A percentile compares a stretch with the other conserved stretches of the same genome.
Evolutionary conservation across 2,888 invertebrate species (phyloP).

Genomic region (Andricus curvator): DNA sequence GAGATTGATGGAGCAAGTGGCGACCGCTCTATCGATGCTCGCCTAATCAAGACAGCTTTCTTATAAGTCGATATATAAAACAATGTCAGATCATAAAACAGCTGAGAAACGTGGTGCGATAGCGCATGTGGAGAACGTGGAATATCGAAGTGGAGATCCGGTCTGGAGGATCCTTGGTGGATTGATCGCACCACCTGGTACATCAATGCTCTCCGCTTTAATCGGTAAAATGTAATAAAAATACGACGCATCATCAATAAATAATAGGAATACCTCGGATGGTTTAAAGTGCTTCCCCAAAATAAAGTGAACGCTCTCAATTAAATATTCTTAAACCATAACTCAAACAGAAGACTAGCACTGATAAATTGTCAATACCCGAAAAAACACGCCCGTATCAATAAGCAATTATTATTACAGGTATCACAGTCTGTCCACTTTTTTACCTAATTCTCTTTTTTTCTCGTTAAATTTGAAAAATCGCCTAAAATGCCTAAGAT

Average conservation of each 20-base stretch:
- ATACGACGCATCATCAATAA: background rate
- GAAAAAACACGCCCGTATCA: background rate
- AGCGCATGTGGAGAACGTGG: slow-evolving; percentile 58
- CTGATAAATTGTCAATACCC: background rate
- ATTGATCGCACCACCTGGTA: slow-evolving; percentile 57
- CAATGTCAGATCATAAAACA: slow-evolving; percentile 48
- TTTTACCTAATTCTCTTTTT: too few relatives aligned
- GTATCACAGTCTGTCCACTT: too few relatives aligned
- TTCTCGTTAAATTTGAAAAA: too few relatives aligned
- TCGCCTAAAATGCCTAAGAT: too few relatives aligned
- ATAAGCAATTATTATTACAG: too few relatives aligned
- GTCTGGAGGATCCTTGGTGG: slow-evolving; percentile 54
- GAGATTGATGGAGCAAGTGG: background rate
- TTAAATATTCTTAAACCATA: slow-evolving; percentile 1
- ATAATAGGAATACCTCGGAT: background rate
- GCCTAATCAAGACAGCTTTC: slow-evolving; percentile 13
- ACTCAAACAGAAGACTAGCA: background rate
- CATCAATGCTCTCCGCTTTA: slow-evolving; percentile 41
- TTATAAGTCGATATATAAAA: slow-evolving; percentile 26
- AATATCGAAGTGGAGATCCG: slow-evolving; percentile 54
- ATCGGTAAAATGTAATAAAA: slow-evolving; percentile 24
- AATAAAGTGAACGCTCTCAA: background rate
- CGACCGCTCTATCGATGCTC: background rate
- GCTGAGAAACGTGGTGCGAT: slow-evolving; percentile 56
- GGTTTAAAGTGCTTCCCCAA: slow-evolving; percentile 2